Conservation (phyloP, 1,140 invertebrate species). For the Lepidotrigona ventralis region DNA sequence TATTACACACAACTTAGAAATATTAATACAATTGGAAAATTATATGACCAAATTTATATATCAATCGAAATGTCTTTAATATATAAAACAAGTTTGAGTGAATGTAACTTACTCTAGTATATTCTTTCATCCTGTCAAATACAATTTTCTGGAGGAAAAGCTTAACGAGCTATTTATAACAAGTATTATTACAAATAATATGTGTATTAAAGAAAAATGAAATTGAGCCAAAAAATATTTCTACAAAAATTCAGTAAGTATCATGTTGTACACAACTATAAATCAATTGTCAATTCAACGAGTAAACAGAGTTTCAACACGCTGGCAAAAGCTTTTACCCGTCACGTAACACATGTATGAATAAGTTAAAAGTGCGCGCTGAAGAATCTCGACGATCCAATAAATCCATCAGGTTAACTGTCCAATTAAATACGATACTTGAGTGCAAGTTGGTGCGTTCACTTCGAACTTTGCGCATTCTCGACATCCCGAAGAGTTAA, state of each 20-base stretch:
- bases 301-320: neutral
- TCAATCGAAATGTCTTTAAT: too few species aligned
- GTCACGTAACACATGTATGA: neutral
- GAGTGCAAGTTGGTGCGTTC: conserved; percentile 17
- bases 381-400: conserved; percentile 29
- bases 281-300: too few species aligned
- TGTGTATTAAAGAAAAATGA: neutral
- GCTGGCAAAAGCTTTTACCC: neutral
- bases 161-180: neutral
- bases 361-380: conserved; percentile 26
- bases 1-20: too few species aligned
- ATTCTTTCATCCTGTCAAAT: neutral
- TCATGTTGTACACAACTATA: too few species aligned
- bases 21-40: too few species aligned
- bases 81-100: too few species aligned
- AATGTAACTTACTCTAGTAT: too few species aligned
- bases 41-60: too few species aligned
- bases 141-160: neutral
- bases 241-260: neutral
- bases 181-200: neutral
- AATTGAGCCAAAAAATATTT: too few species aligned
- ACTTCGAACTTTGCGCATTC: conserved; percentile 5
- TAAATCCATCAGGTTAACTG: conserved; percentile 6
- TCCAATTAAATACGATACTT: conserved; percentile 27
- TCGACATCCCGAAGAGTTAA: neutral